A percentile compares a stretch with the other conserved stretches of the same genome.
Evolutionary conservation across 2,113 vertebrate species (phyloP).

Genomic region (Mus pahari): DNA sequence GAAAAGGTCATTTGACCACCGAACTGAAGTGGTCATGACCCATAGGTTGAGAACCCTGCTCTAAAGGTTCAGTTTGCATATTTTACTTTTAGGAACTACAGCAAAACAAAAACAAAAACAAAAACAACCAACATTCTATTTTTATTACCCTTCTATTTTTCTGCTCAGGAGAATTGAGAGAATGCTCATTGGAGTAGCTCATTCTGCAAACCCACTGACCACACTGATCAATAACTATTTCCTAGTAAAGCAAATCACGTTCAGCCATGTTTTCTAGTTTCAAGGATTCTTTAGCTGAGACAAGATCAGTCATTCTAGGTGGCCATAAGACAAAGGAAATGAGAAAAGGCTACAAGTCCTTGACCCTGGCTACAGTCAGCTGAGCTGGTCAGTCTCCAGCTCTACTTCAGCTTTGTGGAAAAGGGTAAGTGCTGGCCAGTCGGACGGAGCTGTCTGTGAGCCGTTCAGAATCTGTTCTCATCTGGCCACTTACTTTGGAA

Average conservation of each 20-base stretch:
- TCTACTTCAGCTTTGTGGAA: background rate
- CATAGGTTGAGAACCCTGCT: background rate
- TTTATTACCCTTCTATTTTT: background rate
- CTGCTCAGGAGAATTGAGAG: background rate
- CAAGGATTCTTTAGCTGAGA: background rate
- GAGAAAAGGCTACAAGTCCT: background rate
- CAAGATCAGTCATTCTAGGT: background rate
- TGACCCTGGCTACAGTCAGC: background rate
- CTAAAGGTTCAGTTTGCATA: background rate
- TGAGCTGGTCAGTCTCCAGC: background rate
- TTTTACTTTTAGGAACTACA: background rate
- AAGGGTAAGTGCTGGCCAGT: background rate
- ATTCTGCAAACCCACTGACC: background rate
- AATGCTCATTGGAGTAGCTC: background rate
- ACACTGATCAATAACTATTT: background rate
- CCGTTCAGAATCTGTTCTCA: constrained; percentile 13
- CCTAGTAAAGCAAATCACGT: background rate
- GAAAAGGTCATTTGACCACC: background rate
- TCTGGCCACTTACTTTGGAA: constrained; percentile 45
- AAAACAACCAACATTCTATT: background rate
- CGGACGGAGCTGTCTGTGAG: background rate
- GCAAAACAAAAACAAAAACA: background rate
- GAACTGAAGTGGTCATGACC: background rate
- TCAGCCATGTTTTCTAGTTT: background rate
- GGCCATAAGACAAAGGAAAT: background rate